A percentile compares a stretch with the other conserved stretches of the same genome.
Conservation (phyloP, 2,888 invertebrate species). For the Bhutanitis thaidina region DNA sequence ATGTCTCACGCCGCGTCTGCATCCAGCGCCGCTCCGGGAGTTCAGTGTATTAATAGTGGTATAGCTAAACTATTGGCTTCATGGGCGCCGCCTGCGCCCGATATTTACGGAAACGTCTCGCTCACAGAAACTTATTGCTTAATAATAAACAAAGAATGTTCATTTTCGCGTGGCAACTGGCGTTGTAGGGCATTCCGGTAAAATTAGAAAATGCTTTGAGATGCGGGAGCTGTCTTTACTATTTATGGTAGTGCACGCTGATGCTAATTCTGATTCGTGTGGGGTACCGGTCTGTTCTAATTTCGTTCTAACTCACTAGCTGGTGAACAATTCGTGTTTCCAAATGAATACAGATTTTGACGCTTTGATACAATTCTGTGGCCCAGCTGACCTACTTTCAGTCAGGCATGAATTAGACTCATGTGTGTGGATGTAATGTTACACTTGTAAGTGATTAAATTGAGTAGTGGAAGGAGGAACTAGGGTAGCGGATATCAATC, state of each 20-base stretch:
- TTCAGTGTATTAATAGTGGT: slow-evolving; percentile 44
- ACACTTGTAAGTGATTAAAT: slow-evolving; percentile 12
- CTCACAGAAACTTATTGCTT: slow-evolving; percentile 34
- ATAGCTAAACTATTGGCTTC: slow-evolving; percentile 36
- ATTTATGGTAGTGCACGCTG: slow-evolving; percentile 71
- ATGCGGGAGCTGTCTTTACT: slow-evolving; percentile 66
- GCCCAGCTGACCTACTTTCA: slow-evolving; percentile 49
- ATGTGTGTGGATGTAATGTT: slow-evolving; percentile 11
- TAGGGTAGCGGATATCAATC: slow-evolving; percentile 42
- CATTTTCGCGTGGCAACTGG: slow-evolving; percentile 31
- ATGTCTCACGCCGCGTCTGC: slow-evolving; percentile 6
- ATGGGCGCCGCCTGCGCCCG: slow-evolving; percentile 28
- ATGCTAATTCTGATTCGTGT: slow-evolving; percentile 52
- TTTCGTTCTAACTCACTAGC: slow-evolving; percentile 28
- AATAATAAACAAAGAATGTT: slow-evolving; percentile 25
- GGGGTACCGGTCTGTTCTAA: slow-evolving; percentile 51
- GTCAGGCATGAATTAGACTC: slow-evolving; percentile 37
- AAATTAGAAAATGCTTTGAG: slow-evolving; percentile 67
- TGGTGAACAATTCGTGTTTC: slow-evolving; percentile 1
- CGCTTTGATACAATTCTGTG: neutral
- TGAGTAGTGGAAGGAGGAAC: slow-evolving; percentile 30
- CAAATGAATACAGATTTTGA: slow-evolving; percentile 2
- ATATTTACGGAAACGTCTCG: slow-evolving; percentile 50
- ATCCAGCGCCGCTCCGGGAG: slow-evolving; percentile 29
- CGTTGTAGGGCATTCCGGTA: slow-evolving; percentile 43